Base-by-base conservation (phyloP, 2,113 vertebrate species). In the Eudyptes chrysolophus region DNA sequence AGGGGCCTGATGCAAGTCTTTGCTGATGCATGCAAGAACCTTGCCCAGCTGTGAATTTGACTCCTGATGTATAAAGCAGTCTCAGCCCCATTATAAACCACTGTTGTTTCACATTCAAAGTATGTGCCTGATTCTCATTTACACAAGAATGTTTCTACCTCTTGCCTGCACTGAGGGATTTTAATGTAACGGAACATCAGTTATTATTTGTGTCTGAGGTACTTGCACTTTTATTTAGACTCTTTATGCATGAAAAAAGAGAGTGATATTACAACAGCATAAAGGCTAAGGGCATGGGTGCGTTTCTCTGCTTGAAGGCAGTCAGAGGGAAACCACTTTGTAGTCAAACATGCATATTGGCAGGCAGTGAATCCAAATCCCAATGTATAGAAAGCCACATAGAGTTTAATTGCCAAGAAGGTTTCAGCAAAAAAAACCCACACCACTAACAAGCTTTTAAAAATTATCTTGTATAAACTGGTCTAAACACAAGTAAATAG, bases 341-440 rank as follows among this genome's bases (percentile, higher is more conserved):
- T 6, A 84, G 40, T 36, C 13, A 87, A 44, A 90, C 13, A 34
- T 46, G 8, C 12, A 16, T 76, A 36, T 24, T 68, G 52, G 10
- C 75, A 88, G 25, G 14, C 36, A 79, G 25, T 42, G 26, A 94
- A 74, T 40, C 40, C 7, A 48, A 69, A 70, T 49, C 42, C 21
- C 0, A 0, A 9, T 48, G 14, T 49, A 49, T 17, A 42, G 44
- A 17, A 80, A 76, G 13, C 3, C 34, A 57, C 27, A 22, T 1
- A 21, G 40, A 38, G 7, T 64, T 82, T 83, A 70, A 44, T 38
- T 49, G 32, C 16, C 24, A 60, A 69, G 25, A 52, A 46, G 7
- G 9, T 51, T 90, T 82, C 34, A 78, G 16, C 13, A 21, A 57
- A 62, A 58, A 40, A 49, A 6, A 1, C 7, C 3, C 11, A 34